Base-by-base conservation (phyloP, 2,888 invertebrate species). In the Eupithecia centaureata region DNA sequence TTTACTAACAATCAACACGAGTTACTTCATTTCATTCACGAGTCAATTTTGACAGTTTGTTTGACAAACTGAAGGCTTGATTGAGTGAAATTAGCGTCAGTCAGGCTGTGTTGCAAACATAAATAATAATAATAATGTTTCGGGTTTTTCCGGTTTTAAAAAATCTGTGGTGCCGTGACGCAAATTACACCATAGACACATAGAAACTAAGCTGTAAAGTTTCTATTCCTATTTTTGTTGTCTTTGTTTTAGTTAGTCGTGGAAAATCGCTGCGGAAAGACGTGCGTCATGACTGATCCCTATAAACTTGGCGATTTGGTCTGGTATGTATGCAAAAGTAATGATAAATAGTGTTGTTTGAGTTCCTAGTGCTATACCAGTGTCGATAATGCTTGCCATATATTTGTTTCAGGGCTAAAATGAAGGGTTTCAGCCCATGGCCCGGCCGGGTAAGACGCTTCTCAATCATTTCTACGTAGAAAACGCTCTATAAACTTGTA, bases 341-440 rank as follows among this genome's bases (percentile, higher is more conserved):
- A 72, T 71, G 71, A 67, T 75, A 76, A 74, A 67, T 64, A 65
- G 62, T 72, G 75, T 65, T 73, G 76, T 78, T 82, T 82, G 82
- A 86, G 85, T 80, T 81, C 77, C 95, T 95, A 78, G 63, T 63
- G 47, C 28, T 27, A 63, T 70, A 72, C 1, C 28, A 58, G 63
- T 72, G 71, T 59, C 61, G 70, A 56, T 79, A 81, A 82, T 68
- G 61, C 30, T 61, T 74, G 62, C 64, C 38, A 70, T 78, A 75
- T 81, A 68, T 84, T 92, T 92, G 92, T 93, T 93, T 84, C 95
- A 99, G 98, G 98, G 98, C 98, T 68, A 98, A 98, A 95, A 98
- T 99, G 98, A 98, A 98, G 94, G 97, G 98, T 79, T 98, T 97
- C 94, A 97, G 98, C 77, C 97, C 98, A 75, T 99, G 99, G 99